Percentiles rank a stretch among this genome's conserved stretches.
These are phyloP conservation scores for Todiramphus saurophagus DNA, from an alignment of 2,113 vertebrate species.

Conservation along the genomic window DNA sequence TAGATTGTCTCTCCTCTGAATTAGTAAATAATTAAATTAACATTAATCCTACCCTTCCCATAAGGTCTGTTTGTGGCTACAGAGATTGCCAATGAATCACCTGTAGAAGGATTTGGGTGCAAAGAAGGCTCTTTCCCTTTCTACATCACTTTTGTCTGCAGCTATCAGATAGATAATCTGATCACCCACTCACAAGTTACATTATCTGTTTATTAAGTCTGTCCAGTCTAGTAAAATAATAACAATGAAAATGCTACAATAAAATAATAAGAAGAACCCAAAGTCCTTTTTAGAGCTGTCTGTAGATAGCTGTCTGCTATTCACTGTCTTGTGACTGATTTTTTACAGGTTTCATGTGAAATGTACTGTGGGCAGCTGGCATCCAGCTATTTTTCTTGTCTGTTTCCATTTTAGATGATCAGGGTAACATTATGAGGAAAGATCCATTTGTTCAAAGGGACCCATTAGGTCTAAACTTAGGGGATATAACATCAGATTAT, in stretches of 20 bases:
- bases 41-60: neutral
- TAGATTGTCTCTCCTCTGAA: neutral
- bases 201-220: neutral
- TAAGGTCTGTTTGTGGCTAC: neutral
- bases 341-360: neutral
- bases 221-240: slow-evolving; percentile 4
- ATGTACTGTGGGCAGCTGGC: neutral
- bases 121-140: neutral
- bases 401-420: neutral
- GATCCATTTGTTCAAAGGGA: neutral
- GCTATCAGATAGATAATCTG: neutral
- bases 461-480: slow-evolving; percentile 4
- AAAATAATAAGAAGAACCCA: neutral
- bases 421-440: neutral
- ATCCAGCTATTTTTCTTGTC: neutral
- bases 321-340: neutral
- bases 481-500: neutral
- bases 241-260: neutral
- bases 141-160: neutral
- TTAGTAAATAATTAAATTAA: neutral
- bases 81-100: neutral
- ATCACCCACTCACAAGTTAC: neutral
- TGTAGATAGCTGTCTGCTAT: neutral
- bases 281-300: neutral
- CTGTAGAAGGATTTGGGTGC: neutral